Conservation (phyloP, 2,797 vertebrate species). For the Rhynchonycteris naso region DNA sequence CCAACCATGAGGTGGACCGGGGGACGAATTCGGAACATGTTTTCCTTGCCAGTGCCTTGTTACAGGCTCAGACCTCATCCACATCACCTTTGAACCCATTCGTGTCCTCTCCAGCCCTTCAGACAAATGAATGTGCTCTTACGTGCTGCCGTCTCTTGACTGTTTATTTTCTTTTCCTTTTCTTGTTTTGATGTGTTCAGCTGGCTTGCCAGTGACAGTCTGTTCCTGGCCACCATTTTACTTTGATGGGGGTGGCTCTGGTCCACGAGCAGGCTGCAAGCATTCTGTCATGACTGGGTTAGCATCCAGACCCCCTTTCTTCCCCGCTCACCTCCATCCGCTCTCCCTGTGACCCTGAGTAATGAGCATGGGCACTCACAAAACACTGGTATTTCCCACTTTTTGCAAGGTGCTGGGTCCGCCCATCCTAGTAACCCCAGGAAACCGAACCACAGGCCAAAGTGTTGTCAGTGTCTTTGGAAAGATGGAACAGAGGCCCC, state of each 20-base stretch:
- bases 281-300: too few species aligned
- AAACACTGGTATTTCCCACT: not conserved
- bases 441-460: not conserved
- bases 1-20: not conserved
- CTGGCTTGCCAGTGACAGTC: not conserved
- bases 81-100: not conserved
- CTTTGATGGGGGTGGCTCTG: not conserved
- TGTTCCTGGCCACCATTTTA: not conserved
- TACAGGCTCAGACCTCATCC: not conserved
- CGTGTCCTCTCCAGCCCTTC: not conserved
- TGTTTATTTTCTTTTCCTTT: not conserved
- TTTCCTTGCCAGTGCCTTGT: not conserved
- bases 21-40: not conserved
- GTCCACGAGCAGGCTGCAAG: not conserved
- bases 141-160: not conserved
- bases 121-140: not conserved
- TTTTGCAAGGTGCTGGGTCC: not conserved
- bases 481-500: not conserved
- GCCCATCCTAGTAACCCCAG: not conserved
- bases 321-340: fast-evolving
- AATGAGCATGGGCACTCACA: fast-evolving
- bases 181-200: not conserved
- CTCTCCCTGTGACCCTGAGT: not conserved
- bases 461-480: not conserved
- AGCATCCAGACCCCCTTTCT: fast-evolving